Evolutionary conservation across 2,888 invertebrate genomes (phyloP).

Genomic region (Macrosiphum euphorbiae): DNA sequence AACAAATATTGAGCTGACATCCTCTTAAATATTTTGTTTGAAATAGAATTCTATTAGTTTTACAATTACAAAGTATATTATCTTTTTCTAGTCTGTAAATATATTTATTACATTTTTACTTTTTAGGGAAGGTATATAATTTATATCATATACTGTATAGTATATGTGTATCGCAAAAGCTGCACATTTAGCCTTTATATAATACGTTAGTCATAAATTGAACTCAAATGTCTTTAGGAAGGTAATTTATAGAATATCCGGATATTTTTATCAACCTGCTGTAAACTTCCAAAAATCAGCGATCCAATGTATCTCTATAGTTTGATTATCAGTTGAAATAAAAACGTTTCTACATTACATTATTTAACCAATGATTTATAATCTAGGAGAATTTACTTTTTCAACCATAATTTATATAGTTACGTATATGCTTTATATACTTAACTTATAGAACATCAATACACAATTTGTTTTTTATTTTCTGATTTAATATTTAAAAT

Average conservation of each 20-base stretch:
- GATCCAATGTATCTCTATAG: not conserved
- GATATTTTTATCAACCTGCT: not conserved
- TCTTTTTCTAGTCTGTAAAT: not conserved
- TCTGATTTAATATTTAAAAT: not conserved
- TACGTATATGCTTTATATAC: not conserved
- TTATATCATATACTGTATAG: too few relatives aligned
- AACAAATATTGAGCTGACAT: too few relatives aligned
- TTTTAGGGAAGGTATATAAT: not conserved
- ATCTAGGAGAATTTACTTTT: not conserved
- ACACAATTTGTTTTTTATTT: not conserved
- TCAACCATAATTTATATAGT: not conserved
- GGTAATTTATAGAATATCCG: not conserved
- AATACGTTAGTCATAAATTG: not conserved
- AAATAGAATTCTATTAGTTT: not conserved
- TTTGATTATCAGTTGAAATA: not conserved
- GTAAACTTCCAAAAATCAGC: not conserved
- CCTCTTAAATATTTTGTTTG: not conserved
- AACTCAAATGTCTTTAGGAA: not conserved
- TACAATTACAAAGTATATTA: too few relatives aligned
- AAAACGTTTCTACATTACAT: not conserved
- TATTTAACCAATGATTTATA: not conserved
- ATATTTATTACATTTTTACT: not conserved
- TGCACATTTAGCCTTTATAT: not conserved
- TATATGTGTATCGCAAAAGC: not conserved
- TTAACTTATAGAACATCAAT: not conserved